Conservation (phyloP, 2,797 vertebrate genomes). For the Pogonophryne albipinna region DNA sequence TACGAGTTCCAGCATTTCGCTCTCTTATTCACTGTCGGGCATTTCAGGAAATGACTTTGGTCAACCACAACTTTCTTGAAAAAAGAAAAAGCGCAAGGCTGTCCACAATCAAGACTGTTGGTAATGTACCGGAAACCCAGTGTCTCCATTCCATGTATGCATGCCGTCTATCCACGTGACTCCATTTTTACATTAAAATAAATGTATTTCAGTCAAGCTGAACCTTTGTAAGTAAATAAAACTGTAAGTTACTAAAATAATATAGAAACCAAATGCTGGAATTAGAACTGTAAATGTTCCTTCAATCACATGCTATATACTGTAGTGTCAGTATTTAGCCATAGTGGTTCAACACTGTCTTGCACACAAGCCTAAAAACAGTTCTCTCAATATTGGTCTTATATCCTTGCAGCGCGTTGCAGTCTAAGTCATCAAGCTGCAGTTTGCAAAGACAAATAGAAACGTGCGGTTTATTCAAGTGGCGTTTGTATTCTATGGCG, state of each 20-base stretch:
- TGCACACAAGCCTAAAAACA: constrained; percentile 71
- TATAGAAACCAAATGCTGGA: constrained; percentile 43
- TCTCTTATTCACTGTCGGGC: constrained; percentile 62
- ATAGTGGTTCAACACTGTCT: constrained; percentile 53
- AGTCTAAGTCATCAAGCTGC: constrained; percentile 71
- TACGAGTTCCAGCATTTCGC: constrained; percentile 53
- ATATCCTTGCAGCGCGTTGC: constrained; percentile 69
- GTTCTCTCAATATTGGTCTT: constrained; percentile 79
- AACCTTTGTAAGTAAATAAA: constrained; percentile 40
- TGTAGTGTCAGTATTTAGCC: constrained; percentile 50
- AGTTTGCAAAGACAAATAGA: constrained; percentile 79
- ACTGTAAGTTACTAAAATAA: constrained; percentile 46
- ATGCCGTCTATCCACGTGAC: constrained; percentile 39
- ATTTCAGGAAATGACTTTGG: constrained; percentile 82
- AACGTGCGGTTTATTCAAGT: constrained; percentile 77
- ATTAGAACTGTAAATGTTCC: constrained; percentile 45
- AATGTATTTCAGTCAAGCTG: constrained; percentile 9
- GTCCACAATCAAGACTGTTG: constrained; percentile 67
- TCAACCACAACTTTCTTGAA: constrained; percentile 74
- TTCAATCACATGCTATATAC: constrained; percentile 22
- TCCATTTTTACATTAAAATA: constrained; percentile 26
- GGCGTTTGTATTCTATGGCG: constrained; percentile 75
- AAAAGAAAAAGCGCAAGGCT: constrained; percentile 43
- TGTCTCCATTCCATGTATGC: constrained; percentile 64
- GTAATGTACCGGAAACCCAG: constrained; percentile 63